Evolutionary conservation across 2,797 vertebrate species (phyloP).

Genomic region (Emydoidea blandingii): DNA sequence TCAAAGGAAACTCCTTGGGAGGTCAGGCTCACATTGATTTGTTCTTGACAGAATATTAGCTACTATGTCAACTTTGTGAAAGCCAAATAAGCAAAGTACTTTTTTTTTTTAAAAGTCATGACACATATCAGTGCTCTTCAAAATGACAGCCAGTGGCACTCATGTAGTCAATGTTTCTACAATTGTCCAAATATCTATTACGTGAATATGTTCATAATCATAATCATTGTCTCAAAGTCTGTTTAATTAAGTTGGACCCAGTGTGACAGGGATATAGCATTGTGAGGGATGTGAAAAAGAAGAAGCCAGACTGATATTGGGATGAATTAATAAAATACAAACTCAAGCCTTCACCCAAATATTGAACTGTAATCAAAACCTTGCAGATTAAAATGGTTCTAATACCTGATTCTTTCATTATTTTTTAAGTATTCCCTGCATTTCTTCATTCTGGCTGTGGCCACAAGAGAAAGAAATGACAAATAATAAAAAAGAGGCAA

Average conservation of each 20-base stretch:
- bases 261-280: not conserved
- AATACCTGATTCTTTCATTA: not conserved
- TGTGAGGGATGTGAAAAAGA: not conserved
- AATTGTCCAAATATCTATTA: not conserved
- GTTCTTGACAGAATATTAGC: not conserved
- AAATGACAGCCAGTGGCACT: not conserved
- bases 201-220: not conserved
- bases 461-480: not conserved
- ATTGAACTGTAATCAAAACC: not conserved
- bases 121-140: not conserved
- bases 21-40: not conserved
- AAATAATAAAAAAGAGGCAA: not conserved
- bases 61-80: not conserved
- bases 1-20: constrained; percentile 13
- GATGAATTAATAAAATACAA: not conserved
- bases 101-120: not conserved
- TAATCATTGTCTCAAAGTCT: not conserved
- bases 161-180: not conserved
- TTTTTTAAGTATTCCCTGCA: not conserved
- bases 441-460: not conserved
- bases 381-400: not conserved
- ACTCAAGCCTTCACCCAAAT: not conserved
- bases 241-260: not conserved
- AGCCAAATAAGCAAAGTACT: not conserved
- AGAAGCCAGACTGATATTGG: not conserved